Percentiles rank a stretch among this genome's conserved stretches.
Conservation (phyloP, 2,797 vertebrate genomes). For the Gambusia yucatana region DNA sequence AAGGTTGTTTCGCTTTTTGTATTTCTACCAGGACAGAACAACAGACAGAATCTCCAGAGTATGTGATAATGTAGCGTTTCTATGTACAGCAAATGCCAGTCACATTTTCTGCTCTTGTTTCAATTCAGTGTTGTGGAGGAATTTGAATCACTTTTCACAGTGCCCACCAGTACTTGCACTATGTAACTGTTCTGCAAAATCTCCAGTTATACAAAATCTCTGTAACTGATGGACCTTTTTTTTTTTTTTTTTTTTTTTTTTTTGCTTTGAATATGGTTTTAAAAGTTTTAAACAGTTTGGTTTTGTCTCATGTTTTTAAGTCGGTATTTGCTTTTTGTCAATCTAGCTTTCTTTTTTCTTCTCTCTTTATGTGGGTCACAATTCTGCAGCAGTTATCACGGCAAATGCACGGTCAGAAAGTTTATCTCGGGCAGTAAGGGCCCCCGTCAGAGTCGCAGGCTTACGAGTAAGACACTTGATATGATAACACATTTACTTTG, state of each 20-base stretch:
- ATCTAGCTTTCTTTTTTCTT: neutral
- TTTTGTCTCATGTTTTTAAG: slow-evolving; percentile 44
- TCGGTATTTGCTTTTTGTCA: neutral
- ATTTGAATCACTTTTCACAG: slow-evolving; percentile 58
- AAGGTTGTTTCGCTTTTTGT: slow-evolving; percentile 71
- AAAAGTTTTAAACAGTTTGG: slow-evolving; percentile 31
- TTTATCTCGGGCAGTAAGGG: slow-evolving; percentile 40
- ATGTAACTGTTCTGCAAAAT: slow-evolving; percentile 64
- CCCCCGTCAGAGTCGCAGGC: slow-evolving; percentile 37
- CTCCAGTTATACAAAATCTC: slow-evolving; percentile 39
- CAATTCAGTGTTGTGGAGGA: slow-evolving; percentile 69
- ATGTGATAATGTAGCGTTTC: slow-evolving; percentile 68
- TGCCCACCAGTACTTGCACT: slow-evolving; percentile 63
- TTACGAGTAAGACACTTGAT: slow-evolving; percentile 46
- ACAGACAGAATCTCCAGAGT: slow-evolving; percentile 65
- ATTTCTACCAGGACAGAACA: slow-evolving; percentile 73
- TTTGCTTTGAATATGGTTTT: slow-evolving; percentile 29
- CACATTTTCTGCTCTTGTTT: slow-evolving; percentile 65
- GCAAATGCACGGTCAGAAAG: slow-evolving; percentile 27
- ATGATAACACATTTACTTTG: slow-evolving; percentile 58
- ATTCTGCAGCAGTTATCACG: slow-evolving; percentile 30
- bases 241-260: neutral
- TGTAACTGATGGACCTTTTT: slow-evolving; percentile 26
- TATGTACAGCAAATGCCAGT: slow-evolving; percentile 67
- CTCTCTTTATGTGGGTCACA: slow-evolving; percentile 21